A percentile compares a stretch with the other conserved stretches of the same genome.
Evolutionary conservation across 2,113 vertebrate genomes (phyloP).

Genomic region (Macrotus californicus): DNA sequence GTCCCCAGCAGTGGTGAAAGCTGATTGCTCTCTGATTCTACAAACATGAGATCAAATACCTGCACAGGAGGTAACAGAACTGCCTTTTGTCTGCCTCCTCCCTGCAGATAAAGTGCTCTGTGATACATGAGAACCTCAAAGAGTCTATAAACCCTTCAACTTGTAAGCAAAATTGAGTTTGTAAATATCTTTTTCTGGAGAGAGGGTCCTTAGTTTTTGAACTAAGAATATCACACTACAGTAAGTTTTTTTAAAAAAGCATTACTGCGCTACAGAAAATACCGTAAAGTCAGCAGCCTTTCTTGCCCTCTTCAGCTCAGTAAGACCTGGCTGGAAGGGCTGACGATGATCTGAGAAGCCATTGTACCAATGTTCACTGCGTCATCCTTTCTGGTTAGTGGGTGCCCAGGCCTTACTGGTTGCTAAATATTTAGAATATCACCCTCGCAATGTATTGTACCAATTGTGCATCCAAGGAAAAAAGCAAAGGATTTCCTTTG

Average conservation of each 20-base stretch:
- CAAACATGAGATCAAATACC: accelerated
- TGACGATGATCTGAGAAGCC: background rate
- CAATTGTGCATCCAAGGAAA: background rate
- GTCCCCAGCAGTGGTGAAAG: background rate
- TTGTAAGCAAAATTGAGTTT: background rate
- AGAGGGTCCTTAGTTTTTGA: background rate
- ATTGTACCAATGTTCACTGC: accelerated
- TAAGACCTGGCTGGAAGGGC: background rate
- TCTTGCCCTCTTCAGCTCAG: no score
- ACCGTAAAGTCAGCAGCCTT: background rate
- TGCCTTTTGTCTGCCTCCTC: background rate
- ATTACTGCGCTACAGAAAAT: background rate
- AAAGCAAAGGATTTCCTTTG: background rate
- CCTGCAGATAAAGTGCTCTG: background rate
- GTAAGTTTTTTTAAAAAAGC: background rate
- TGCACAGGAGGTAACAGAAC: background rate
- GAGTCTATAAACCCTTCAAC: background rate
- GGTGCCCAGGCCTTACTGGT: background rate
- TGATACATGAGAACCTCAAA: background rate
- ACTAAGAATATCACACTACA: background rate
- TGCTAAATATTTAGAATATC: background rate
- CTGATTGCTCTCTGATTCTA: accelerated
- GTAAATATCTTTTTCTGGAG: background rate
- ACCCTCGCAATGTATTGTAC: background rate
- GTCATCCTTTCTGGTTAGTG: background rate